A percentile compares a stretch with the other conserved stretches of the same genome.
Conservation (phyloP, 2,888 invertebrate species). For the Caenorhabditis parvicauda region DNA sequence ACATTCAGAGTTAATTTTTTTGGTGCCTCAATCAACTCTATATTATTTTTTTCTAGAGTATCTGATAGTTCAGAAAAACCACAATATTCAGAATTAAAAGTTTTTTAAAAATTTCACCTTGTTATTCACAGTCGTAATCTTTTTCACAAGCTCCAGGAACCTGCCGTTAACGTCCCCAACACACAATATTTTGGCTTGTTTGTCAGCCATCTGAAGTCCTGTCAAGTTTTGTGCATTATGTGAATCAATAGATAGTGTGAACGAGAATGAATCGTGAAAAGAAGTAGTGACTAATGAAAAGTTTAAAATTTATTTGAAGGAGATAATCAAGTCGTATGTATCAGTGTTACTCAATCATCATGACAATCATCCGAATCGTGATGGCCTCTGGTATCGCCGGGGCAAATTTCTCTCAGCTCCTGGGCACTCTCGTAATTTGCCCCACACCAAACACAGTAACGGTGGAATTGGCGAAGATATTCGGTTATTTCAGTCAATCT, state of each 20-base stretch:
- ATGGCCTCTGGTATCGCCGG: conserved; percentile 41
- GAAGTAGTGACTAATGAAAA: too few relatives aligned
- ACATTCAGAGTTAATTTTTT: too few relatives aligned
- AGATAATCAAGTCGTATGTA: too few relatives aligned
- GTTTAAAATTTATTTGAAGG: too few relatives aligned
- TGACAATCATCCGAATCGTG: conserved; percentile 41
- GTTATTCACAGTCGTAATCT: conserved; percentile 42
- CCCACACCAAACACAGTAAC: conserved; percentile 58
- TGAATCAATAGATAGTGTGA: too few relatives aligned
- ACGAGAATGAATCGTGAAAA: too few relatives aligned
- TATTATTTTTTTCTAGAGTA: too few relatives aligned
- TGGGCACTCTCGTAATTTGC: conserved; percentile 33
- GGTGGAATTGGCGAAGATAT: conserved; percentile 44
- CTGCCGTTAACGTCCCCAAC: conserved; percentile 60
- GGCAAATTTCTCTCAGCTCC: conserved; percentile 44
- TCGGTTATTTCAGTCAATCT: conserved; percentile 36
- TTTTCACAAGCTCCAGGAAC: conserved; percentile 51
- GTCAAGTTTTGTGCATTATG: too few relatives aligned
- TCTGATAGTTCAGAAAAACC: too few relatives aligned
- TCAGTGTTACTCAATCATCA: too few relatives aligned
- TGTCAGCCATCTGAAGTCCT: too few relatives aligned
- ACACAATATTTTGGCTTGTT: conserved; percentile 43
- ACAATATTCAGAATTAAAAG: neutral
- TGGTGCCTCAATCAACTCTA: too few relatives aligned
- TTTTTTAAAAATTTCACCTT: conserved; percentile 29